phyloP scores from a whole-genome alignment of 2,797 vertebrate species.

The Micrastur ruficollis region DNA sequence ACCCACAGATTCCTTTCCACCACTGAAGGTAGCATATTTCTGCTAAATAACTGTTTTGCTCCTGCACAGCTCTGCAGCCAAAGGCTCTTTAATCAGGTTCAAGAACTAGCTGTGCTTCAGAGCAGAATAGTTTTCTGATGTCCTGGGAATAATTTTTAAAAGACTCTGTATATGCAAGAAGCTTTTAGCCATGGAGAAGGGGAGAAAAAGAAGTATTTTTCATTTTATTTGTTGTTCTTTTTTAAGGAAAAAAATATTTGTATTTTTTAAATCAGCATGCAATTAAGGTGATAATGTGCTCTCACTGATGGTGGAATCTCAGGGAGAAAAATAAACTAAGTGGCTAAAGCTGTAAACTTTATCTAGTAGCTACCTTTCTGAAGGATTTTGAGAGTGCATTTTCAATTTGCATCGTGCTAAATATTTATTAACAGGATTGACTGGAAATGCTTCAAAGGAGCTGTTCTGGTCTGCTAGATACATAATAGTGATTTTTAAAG shows the following conservation, averaged over 20 bases:
- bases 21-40: not conserved
- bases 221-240: not conserved
- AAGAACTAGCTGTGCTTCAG: not conserved
- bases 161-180: not conserved
- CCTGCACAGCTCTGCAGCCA: not conserved
- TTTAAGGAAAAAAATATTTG: not conserved
- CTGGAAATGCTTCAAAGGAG: constrained; percentile 40
- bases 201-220: not conserved
- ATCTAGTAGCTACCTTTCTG: not conserved
- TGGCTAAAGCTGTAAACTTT: not conserved
- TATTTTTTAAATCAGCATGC: not conserved
- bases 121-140: not conserved
- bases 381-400: constrained; percentile 4
- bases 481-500: constrained; percentile 56
- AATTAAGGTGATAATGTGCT: not conserved
- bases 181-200: not conserved
- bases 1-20: constrained; percentile 14
- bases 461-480: constrained; percentile 53
- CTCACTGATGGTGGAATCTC: constrained; percentile 12
- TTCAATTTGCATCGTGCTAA: not conserved
- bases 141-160: not conserved
- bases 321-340: not conserved
- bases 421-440: constrained; percentile 53
- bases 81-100: not conserved
- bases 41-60: not conserved